These are phyloP conservation scores for Globodera ellingtonae DNA, from an alignment of 1,140 invertebrate genomes.

Conservation along the genomic window DNA sequence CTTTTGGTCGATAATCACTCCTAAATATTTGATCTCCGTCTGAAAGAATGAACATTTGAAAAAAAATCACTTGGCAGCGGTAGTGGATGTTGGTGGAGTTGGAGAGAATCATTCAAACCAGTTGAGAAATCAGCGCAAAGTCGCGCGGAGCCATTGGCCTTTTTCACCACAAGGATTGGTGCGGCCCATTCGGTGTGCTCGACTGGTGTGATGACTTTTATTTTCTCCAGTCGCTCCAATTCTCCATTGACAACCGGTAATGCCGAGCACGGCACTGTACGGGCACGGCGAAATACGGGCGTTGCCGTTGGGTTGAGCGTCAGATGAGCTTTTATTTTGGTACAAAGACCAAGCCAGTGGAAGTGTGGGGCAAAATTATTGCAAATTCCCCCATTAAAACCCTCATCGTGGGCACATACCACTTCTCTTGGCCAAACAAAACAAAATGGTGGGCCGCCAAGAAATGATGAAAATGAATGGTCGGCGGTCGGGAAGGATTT, in stretches of 20 bases:
- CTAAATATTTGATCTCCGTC: too few species aligned
- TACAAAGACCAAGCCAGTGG: slow-evolving; percentile 29
- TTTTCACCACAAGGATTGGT: slow-evolving; percentile 66
- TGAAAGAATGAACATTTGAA: too few species aligned
- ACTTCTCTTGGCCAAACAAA: too few species aligned
- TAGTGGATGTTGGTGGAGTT: slow-evolving; percentile 47
- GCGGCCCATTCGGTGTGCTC: slow-evolving; percentile 66
- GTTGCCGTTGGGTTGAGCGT: slow-evolving; percentile 31
- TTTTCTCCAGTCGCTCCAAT: slow-evolving; percentile 48
- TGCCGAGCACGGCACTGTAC: slow-evolving; percentile 55
- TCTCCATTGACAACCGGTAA: slow-evolving; percentile 56
- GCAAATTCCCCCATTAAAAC: not conserved
- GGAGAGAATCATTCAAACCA: slow-evolving; percentile 56
- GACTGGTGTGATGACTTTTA: slow-evolving; percentile 56
- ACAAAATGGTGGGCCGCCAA: too few species aligned
- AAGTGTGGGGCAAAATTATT: slow-evolving; percentile 2
- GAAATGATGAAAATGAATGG: too few species aligned
- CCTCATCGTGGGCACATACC: too few species aligned
- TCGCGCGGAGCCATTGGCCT: slow-evolving; percentile 63
- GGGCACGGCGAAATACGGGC: slow-evolving; percentile 38
- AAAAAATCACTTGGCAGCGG: slow-evolving; percentile 51
- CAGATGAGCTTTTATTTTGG: slow-evolving; percentile 40
- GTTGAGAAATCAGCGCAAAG: slow-evolving; percentile 64
- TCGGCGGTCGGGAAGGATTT: too few species aligned
- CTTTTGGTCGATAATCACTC: too few species aligned